These are phyloP conservation scores for Meleagris gallopavo DNA, from an alignment of 2,113 vertebrate genomes.

Conservation along the genomic window DNA sequence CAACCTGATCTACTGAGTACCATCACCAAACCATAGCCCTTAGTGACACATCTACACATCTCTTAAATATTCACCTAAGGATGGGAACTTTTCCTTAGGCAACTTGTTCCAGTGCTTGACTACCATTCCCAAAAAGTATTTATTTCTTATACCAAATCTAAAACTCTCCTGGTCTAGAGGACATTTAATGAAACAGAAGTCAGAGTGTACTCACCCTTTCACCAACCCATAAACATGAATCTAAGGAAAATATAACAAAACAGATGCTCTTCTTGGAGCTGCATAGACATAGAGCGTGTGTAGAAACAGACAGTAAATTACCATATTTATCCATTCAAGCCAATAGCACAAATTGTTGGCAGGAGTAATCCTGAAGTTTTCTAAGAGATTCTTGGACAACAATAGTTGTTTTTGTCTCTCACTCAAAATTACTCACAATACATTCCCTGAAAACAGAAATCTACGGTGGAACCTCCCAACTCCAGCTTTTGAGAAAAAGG, in stretches of 20 bases:
- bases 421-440: neutral
- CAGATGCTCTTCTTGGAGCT: neutral
- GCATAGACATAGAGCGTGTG: rapidly evolving
- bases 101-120: neutral
- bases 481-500: neutral
- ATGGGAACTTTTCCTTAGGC: no score
- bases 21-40: neutral
- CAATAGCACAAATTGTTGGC: neutral
- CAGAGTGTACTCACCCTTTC: neutral
- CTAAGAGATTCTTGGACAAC: neutral
- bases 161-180: neutral
- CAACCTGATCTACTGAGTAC: neutral
- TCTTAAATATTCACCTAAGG: neutral
- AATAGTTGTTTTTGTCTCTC: neutral
- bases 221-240: neutral
- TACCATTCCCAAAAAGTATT: neutral
- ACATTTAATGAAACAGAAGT: neutral
- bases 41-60: neutral
- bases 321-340: neutral
- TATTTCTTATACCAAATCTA: neutral
- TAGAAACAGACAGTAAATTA: neutral
- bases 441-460: neutral
- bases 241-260: neutral
- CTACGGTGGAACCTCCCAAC: neutral
- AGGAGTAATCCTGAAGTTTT: neutral